A percentile compares a stretch with the other conserved stretches of the same genome.
These are phyloP conservation scores for Pleuronectes platessa DNA, from an alignment of 2,113 vertebrate genomes.

Conservation along the genomic window DNA sequence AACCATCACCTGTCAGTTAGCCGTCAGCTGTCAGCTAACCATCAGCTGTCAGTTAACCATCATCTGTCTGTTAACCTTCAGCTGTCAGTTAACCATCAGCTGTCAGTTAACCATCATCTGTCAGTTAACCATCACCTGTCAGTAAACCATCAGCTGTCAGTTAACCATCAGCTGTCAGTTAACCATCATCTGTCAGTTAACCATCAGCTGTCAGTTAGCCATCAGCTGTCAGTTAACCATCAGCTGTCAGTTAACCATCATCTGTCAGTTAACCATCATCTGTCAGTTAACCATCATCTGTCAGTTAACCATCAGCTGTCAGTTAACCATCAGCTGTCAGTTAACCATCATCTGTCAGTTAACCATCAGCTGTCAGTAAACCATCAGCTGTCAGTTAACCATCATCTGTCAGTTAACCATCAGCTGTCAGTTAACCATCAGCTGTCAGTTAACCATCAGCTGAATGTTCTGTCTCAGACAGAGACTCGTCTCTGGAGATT, in stretches of 20 bases:
- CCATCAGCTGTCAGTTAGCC: background rate
- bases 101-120: background rate
- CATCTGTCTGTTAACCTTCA: background rate
- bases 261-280: background rate
- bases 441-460: background rate
- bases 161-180: background rate
- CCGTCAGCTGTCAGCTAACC: background rate
- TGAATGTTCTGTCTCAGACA: constrained; percentile 70
- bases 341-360: too few relatives aligned
- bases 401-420: too few relatives aligned
- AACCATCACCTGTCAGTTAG: background rate
- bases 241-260: background rate
- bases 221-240: background rate
- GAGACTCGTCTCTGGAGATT: constrained; percentile 86
- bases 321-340: too few relatives aligned
- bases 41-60: background rate
- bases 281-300: too few relatives aligned
- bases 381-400: too few relatives aligned
- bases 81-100: background rate
- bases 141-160: background rate
- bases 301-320: too few relatives aligned
- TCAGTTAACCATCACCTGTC: background rate
- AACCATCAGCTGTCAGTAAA: too few relatives aligned
- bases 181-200: background rate
- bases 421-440: too few relatives aligned